Percentiles rank a stretch among this genome's conserved stretches.
Evolutionary conservation across 53 echinoderm and acorn worm species (phyloP).

Genomic region (Actinopyga echinites): DNA sequence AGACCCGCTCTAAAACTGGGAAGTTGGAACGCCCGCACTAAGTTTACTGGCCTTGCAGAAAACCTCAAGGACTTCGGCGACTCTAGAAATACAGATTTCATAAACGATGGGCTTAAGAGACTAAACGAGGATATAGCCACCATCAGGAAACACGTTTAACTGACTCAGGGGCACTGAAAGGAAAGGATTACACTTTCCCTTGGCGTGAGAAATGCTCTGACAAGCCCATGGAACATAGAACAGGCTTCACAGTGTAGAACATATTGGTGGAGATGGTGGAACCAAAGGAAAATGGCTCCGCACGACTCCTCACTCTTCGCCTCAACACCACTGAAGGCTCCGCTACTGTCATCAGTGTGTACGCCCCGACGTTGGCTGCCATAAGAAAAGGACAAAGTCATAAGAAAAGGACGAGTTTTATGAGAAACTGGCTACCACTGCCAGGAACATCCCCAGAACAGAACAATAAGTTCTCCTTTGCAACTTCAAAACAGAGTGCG

Average conservation of each 20-base stretch:
- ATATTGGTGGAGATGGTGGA: not conserved
- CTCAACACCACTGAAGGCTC: not conserved
- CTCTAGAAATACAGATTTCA: slow-evolving; percentile 8
- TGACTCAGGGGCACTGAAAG: not conserved
- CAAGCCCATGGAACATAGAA: slow-evolving; percentile 2
- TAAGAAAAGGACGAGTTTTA: slow-evolving; percentile 50
- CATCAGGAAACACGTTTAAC: too few relatives aligned
- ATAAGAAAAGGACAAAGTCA: too few relatives aligned
- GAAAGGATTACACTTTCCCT: slow-evolving; percentile 11
- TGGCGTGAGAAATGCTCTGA: slow-evolving; percentile 9
- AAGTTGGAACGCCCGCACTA: slow-evolving; percentile 51
- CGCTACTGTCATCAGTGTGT: too few relatives aligned
- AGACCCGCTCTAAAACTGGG: slow-evolving; percentile 20
- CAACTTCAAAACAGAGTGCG: too few relatives aligned
- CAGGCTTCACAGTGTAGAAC: slow-evolving; percentile 6
- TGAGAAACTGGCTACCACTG: not conserved
- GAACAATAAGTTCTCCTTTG: too few relatives aligned
- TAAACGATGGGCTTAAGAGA: not conserved
- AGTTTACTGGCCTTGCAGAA: not conserved
- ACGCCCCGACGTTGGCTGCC: slow-evolving; percentile 21
- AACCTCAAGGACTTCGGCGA: not conserved
- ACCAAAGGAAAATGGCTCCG: not conserved
- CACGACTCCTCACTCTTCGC: not conserved
- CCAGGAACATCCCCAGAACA: too few relatives aligned
- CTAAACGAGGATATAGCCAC: too few relatives aligned